Base-by-base conservation (phyloP, 1,140 invertebrate species). In the Thalassaphorura encarpata region DNA sequence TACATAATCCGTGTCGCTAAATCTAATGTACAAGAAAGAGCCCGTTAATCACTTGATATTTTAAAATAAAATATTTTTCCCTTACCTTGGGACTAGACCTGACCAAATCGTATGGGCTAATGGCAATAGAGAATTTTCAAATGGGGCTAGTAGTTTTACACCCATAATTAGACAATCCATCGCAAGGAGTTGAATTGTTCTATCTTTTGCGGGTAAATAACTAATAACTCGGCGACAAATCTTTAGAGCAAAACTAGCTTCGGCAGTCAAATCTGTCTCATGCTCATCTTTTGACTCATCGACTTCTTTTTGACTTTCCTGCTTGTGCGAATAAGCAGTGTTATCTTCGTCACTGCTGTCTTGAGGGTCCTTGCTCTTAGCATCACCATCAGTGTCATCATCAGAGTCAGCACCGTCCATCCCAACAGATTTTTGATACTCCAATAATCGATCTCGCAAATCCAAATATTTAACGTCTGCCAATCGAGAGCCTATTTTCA, bases 251-350 rank as follows among this genome's bases (percentile, higher is more conserved):
- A 64, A 31, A n/a, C 33, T 60, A 36, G 43, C 29, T 47, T 50
- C 43, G 28, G 42, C 45, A 19, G 6, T 49, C 42, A 47, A 52
- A 26, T 11, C 49, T 48, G 29, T 61, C 62, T 61, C 55, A 39
- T 46, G 59, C 52, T 36, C 42, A 27, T 70, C 69, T 60, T 72
- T 70, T 41, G 60, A 62, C 62, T 69, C 69, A 66, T 66, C 67
- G 48, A 66, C 68, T 40, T 65, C 69, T 66, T 49, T 66, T 50
- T 57, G 58, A 28, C 41, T 58, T 49, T 39, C 58, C 47, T n/a
- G n/a, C n/a, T n/a, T n/a, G n/a, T n/a, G n/a, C n/a, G n/a, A n/a
- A n/a, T n/a, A n/a, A n/a, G n/a, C n/a, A n/a, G n/a, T n/a, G n/a
- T n/a, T n/a, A n/a, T n/a, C n/a, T n/a, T n/a, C n/a, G n/a, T n/a